Evolutionary conservation across 2,888 invertebrate genomes (phyloP).

Genomic region (Oscheius sp.): DNA sequence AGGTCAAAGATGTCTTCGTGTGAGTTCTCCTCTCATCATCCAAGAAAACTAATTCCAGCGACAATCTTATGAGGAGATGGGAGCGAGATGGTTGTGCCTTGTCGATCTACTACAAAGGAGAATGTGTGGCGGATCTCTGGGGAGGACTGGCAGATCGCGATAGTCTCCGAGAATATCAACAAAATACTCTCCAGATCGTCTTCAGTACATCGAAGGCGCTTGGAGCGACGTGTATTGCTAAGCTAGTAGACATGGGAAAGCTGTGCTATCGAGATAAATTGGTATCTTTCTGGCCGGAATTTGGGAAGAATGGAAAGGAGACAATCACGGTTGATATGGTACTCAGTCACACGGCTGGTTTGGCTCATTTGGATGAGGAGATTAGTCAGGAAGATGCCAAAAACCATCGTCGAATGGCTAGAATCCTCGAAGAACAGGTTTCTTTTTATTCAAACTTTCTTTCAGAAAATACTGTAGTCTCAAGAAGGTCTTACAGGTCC

Average conservation of each 20-base stretch:
- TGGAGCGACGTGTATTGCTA: slow-evolving; percentile 31
- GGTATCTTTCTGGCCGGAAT: slow-evolving; percentile 71
- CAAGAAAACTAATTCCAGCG: slow-evolving; percentile 39
- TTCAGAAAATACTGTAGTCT: too few species aligned
- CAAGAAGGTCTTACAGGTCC: slow-evolving; percentile 11
- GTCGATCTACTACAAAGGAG: slow-evolving; percentile 68
- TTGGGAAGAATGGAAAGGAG: slow-evolving; percentile 71
- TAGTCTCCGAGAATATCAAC: slow-evolving; percentile 40
- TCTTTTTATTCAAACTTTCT: too few species aligned
- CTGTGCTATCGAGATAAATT: slow-evolving; percentile 69
- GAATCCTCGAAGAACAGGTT: slow-evolving; percentile 63
- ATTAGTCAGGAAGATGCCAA: slow-evolving; percentile 54
- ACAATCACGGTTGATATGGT: slow-evolving; percentile 69
- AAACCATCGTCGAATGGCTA: slow-evolving; percentile 62
- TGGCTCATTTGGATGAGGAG: slow-evolving; percentile 27
- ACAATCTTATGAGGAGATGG: slow-evolving; percentile 55
- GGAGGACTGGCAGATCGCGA: slow-evolving; percentile 70
- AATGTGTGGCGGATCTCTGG: slow-evolving; percentile 71
- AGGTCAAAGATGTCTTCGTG: slow-evolving; percentile 17
- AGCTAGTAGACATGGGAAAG: slow-evolving; percentile 70
- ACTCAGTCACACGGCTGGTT: slow-evolving; percentile 38
- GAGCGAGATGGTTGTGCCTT: slow-evolving; percentile 70
- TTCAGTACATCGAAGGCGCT: slow-evolving; percentile 54
- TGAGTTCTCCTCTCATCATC: background rate
- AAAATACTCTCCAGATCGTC: slow-evolving; percentile 51